These are phyloP conservation scores for Columbina picui DNA, from an alignment of 2,113 vertebrate species.

Conservation along the genomic window DNA sequence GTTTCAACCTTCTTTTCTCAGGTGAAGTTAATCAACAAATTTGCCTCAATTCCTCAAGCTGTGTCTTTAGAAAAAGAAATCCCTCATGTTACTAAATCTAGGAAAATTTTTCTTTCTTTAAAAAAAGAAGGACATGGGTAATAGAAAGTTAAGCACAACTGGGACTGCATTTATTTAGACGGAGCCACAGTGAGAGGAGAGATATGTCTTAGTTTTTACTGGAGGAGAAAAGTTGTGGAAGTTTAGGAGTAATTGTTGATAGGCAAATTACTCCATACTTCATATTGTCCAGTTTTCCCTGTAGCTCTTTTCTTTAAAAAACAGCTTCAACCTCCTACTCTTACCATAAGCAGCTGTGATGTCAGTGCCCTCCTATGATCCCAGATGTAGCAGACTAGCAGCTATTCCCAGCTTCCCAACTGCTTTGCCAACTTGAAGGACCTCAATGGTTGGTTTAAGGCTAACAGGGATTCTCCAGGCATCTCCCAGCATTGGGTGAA, in stretches of 20 bases:
- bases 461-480: not conserved
- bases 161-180: not conserved
- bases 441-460: not conserved
- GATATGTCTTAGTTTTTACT: not conserved
- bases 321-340: not conserved
- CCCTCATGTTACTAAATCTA: not conserved
- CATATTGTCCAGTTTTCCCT: not conserved
- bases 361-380: not conserved
- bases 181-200: not conserved
- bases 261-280: not conserved
- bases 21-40: not conserved
- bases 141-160: not conserved
- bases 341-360: not conserved
- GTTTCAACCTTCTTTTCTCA: not conserved
- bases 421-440: not conserved
- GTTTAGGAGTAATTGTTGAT: not conserved
- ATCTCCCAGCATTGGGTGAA: rapidly evolving
- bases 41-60: not conserved
- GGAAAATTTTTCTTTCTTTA: not conserved
- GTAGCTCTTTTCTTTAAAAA: not conserved
- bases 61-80: not conserved
- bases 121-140: not conserved
- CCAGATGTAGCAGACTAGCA: not conserved
- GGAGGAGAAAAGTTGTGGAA: not conserved
- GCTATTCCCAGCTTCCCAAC: not conserved